Evolutionary conservation across 2,113 vertebrate species (phyloP), one percentile per base, ranked within the genome.

Genomic region (Mobula hypostoma): DNA sequence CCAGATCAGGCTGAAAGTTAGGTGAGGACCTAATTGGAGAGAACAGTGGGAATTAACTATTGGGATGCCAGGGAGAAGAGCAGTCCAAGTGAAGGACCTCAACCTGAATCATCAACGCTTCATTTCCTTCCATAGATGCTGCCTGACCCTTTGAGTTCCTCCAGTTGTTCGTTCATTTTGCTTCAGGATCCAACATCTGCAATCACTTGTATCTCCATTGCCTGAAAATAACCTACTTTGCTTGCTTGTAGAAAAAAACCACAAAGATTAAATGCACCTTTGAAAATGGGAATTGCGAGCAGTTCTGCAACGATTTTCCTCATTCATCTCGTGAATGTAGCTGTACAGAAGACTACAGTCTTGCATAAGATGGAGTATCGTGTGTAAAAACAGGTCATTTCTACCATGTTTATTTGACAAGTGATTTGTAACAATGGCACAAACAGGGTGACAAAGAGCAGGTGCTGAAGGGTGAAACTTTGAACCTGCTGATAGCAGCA

Each of bases 251-350:
- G 98, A 95, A 0, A 94, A 94, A 58, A 32, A 90, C 70, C 0
- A 95, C 77, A 9, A 95, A 94, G 24, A 79, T 96, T 27, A 95
- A 96, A 29, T 99, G 99, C 66, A 94, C 96, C 87, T 96, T 96
- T 0, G 96, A 96, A 17, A 99, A 99, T 0, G 98, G 98, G 0
- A 96, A 97, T 40, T 99, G 99, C 77, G 96, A 98, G 17, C 98
- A 99, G 76, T 98, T 98, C 96, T 99, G 99, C 90, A 95, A 96
- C 0, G 74, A 95, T 1, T 19, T 14, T 0, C 94, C 90, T 0
- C 94, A 95, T 63, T 95, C 94, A 0, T 95, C 61, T 7, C 97
- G 94, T 0, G 17, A 88, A 12, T 99, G 99, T 94, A 95, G 95
- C 94, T 99, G 99, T 78, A 97, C 97, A 0, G 94, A 96, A 0